Conservation (phyloP, 2,888 invertebrate species). For the Lysandra bellargus region DNA sequence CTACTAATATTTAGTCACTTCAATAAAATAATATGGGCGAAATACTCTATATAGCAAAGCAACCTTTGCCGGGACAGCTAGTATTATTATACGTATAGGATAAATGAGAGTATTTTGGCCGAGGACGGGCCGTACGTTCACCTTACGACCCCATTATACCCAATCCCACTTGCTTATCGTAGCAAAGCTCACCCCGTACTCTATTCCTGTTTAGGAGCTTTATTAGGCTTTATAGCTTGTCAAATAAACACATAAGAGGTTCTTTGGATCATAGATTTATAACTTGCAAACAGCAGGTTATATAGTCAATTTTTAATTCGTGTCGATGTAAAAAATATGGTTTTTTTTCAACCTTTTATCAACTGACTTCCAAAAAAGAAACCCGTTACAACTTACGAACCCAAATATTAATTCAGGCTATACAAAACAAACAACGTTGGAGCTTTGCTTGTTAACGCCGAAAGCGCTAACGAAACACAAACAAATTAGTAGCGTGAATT, state of each 20-base stretch:
- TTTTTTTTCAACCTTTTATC: not conserved
- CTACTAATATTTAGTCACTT: no score
- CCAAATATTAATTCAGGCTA: not conserved
- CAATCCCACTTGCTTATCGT: slow-evolving; percentile 24
- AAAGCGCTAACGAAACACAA: slow-evolving; percentile 28
- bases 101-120: slow-evolving; percentile 35
- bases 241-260: not conserved
- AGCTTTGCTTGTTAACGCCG: slow-evolving; percentile 7
- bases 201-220: not conserved
- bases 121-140: slow-evolving; percentile 35
- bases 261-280: not conserved
- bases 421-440: not conserved
- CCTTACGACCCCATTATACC: slow-evolving; percentile 34
- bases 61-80: no score
- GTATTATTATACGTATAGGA: no score
- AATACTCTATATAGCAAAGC: no score
- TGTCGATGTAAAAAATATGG: no score
- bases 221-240: not conserved
- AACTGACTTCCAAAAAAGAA: not conserved
- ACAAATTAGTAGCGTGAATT: slow-evolving; percentile 9
- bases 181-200: slow-evolving; percentile 8
- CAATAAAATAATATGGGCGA: no score
- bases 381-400: not conserved
- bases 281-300: no score
- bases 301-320: no score